These are phyloP conservation scores for Scaeva pyrastri DNA, from an alignment of 2,888 invertebrate species.

Conservation along the genomic window DNA sequence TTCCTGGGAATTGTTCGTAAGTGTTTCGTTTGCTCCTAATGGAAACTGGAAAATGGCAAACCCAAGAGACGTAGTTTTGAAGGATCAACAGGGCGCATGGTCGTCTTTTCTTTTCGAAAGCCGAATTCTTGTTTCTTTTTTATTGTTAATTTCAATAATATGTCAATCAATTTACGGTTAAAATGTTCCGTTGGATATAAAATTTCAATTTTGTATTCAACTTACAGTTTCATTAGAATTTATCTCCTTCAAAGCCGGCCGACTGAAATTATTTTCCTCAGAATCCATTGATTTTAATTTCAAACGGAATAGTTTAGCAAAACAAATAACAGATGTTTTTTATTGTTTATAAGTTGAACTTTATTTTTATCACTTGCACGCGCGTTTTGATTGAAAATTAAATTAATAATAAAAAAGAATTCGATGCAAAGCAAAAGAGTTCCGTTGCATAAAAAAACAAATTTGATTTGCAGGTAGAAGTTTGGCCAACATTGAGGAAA, in stretches of 20 bases:
- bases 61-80: conserved; percentile 39
- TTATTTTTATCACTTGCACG: background rate
- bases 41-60: conserved; percentile 56
- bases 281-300: conserved; percentile 45
- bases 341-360: background rate
- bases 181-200: background rate
- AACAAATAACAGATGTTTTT: background rate
- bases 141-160: background rate
- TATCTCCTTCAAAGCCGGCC: conserved; percentile 68
- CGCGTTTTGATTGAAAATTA: conserved; percentile 6
- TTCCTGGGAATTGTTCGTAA: conserved; percentile 7
- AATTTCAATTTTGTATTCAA: background rate
- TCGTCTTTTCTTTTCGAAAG: conserved; percentile 34
- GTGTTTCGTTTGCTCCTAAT: too few species aligned
- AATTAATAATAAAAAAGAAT: conserved; percentile 21
- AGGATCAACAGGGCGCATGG: conserved; percentile 70
- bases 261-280: conserved; percentile 41
- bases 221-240: conserved; percentile 68
- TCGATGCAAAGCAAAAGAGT: conserved; percentile 42
- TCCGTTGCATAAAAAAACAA: conserved; percentile 71
- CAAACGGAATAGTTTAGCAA: background rate
- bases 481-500: conserved; percentile 46
- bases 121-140: background rate
- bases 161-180: background rate
- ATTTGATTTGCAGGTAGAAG: conserved; percentile 51